Percentiles rank a stretch among this genome's conserved stretches.
Evolutionary conservation across 2,797 vertebrate genomes (phyloP).

Genomic region (Enteromius unitaeniatus): DNA sequence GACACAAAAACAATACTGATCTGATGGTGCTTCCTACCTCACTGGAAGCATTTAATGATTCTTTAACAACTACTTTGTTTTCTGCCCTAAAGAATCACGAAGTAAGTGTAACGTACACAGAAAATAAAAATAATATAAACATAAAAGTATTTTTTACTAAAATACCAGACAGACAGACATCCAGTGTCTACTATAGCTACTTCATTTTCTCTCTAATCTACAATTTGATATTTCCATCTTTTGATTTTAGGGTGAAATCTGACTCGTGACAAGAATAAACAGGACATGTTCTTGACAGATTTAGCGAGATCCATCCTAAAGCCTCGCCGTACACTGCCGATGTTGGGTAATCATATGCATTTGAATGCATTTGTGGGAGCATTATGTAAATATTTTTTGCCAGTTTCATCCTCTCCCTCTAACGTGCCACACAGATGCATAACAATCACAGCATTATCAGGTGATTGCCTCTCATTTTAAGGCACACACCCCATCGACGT

Average conservation of each 20-base stretch:
- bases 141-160: no score
- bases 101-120: background rate
- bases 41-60: constrained; percentile 9
- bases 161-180: background rate
- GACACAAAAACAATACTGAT: constrained; percentile 1
- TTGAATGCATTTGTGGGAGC: constrained; percentile 78
- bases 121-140: no score
- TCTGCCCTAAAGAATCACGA: background rate
- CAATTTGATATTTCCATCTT: background rate
- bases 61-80: background rate
- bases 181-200: background rate
- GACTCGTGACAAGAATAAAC: constrained; percentile 10
- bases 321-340: constrained; percentile 64
- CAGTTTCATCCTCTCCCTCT: constrained; percentile 33
- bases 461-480: constrained; percentile 39
- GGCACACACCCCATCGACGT: constrained; percentile 10
- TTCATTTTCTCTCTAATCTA: background rate
- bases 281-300: constrained; percentile 13
- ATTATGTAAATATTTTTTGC: constrained; percentile 75
- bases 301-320: background rate
- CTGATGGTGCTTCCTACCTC: background rate
- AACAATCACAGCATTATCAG: constrained; percentile 54
- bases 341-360: constrained; percentile 76
- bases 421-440: constrained; percentile 54
- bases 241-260: background rate